Conservation (phyloP, 2,797 vertebrate genomes). For the Crenuchus spilurus region DNA sequence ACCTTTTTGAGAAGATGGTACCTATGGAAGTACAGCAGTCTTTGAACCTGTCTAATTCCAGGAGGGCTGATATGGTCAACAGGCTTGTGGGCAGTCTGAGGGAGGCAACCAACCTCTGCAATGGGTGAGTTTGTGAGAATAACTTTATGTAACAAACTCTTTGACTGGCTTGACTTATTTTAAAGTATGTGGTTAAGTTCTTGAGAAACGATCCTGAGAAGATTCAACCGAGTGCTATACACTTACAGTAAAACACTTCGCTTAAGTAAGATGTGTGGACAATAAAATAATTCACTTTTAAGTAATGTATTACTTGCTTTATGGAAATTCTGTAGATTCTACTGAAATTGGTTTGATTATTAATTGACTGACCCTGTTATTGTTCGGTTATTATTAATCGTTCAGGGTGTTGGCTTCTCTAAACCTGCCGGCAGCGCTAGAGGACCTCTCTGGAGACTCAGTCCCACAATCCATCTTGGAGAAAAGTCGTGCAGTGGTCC, state of each 20-base stretch:
- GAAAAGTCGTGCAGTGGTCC: conserved; percentile 87
- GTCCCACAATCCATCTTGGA: conserved; percentile 94
- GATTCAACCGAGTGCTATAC: too few species aligned
- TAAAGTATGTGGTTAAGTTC: not conserved
- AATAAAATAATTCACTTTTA: too few species aligned
- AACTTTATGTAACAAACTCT: not conserved
- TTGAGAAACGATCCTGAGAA: too few species aligned
- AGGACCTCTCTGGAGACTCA: conserved; percentile 94
- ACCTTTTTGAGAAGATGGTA: conserved; percentile 99
- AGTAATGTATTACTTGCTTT: not conserved
- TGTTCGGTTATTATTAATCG: conserved; percentile 16
- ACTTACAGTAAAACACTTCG: too few species aligned
- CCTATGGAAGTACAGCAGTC: conserved; percentile 94
- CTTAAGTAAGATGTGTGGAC: too few species aligned
- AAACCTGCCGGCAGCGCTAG: conserved; percentile 95
- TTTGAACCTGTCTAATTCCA: conserved; percentile 87
- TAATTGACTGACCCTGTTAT: not conserved
- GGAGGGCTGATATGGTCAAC: conserved; percentile 91
- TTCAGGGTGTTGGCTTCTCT: conserved; percentile 92
- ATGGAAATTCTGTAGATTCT: not conserved
- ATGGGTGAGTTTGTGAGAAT: conserved; percentile 80
- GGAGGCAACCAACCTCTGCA: conserved; percentile 94
- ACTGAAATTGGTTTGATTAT: not conserved
- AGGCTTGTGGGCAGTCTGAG: conserved; percentile 92
- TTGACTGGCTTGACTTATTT: not conserved